Base-by-base conservation (phyloP, 2,113 vertebrate species). In the Podarcis cretensis region DNA sequence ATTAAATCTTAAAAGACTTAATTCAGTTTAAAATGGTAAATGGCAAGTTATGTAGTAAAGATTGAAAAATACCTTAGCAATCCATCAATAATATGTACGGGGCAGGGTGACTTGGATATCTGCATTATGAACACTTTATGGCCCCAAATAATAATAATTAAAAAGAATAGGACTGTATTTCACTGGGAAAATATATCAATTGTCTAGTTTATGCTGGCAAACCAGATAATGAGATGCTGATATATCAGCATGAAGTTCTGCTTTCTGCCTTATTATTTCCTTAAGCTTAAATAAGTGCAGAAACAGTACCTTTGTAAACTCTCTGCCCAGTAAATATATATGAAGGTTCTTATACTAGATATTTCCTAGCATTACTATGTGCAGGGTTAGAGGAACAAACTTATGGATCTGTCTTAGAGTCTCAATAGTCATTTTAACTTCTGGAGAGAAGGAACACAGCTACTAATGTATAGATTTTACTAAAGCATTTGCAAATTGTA, bases 1-100 rank as follows among this genome's bases (percentile, higher is more conserved):
- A 84, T 91, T 94, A 85, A 59, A 94, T 91, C 57, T 76, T 81
- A 89, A 94, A 74, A 1, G 91, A 40, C 86, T 59, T 89, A 88
- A 75, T 90, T 73, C 54, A 95, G 94, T 83, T 79, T 91, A 92
- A 74, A 40, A 81, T 68, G 8, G 10, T 79, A 92, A 43, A 68
- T 16, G 81, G 87, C 54, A 81, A 1, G 75, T 23, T 71, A 87
- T 0, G 0, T 18, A 10, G 68, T 8, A 82, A 48, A 83, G 5
- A n/a, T 80, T 0, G 79, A 84, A 91, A 90, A 82, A 68, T 71
- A 92, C 13, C 14, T 91, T 54, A 37, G 4, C 5, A 86, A 77
- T 30, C 83, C 30, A 89, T 71, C 80, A 94, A 83, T 0, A 93
- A 48, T 37, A 35, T 86, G 3, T 13, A 86, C 86, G n/a, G 87